phyloP scores from a whole-genome alignment of 2,797 vertebrate genomes.

The Coilia nasus region DNA sequence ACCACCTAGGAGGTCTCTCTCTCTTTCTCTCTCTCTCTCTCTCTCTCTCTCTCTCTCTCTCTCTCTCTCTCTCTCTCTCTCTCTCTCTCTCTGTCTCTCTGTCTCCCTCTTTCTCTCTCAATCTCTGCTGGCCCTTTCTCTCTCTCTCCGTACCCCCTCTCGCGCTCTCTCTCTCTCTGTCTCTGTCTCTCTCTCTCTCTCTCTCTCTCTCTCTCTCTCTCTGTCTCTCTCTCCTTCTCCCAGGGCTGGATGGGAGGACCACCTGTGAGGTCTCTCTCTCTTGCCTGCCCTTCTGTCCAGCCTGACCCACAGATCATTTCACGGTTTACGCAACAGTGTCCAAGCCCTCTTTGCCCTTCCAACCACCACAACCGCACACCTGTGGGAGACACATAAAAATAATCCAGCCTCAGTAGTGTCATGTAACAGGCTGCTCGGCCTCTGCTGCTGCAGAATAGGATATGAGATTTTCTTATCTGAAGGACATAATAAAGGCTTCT shows the following conservation, averaged over 20 bases:
- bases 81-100: no score
- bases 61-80: no score
- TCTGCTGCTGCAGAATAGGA: not conserved
- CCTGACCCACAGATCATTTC: slow-evolving; percentile 3
- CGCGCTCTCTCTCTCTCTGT: no score
- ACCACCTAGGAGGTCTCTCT: no score
- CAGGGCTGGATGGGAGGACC: not conserved
- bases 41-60: no score
- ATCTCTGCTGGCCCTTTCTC: no score
- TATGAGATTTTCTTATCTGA: no score
- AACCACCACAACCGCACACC: not conserved
- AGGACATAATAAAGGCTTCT: no score
- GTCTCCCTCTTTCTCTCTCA: not conserved
- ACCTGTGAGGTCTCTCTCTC: slow-evolving; percentile 9
- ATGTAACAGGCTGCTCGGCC: not conserved
- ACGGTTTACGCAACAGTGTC: slow-evolving; percentile 11
- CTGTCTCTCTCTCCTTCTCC: not conserved
- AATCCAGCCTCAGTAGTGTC: not conserved
- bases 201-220: not conserved
- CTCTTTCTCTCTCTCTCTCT: no score
- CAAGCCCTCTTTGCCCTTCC: not conserved
- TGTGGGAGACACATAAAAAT: not conserved
- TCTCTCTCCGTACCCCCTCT: no score
- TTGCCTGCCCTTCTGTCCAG: not conserved
- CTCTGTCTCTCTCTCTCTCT: no score